phyloP scores from a whole-genome alignment of 2,113 vertebrate genomes.

The Oreocharis arfaki region DNA sequence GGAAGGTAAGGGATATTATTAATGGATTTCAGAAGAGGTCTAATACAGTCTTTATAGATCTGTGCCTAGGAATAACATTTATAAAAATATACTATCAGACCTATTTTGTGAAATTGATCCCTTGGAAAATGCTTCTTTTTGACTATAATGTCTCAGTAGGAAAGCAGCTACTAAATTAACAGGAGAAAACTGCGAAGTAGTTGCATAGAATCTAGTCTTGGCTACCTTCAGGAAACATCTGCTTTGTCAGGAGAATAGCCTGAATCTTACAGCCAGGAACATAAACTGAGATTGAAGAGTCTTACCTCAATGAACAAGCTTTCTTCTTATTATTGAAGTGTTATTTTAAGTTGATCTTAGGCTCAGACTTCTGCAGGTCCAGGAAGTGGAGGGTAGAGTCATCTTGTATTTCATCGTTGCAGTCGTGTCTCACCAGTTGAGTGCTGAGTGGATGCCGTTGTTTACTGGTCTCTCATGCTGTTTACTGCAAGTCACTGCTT shows the following conservation, averaged over 20 bases:
- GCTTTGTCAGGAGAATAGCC: neutral
- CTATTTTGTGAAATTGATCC: neutral
- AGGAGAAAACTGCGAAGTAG: neutral
- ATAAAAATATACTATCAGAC: neutral
- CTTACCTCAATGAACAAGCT: neutral
- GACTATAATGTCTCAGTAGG: neutral
- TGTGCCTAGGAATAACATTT: neutral
- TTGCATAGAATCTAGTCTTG: neutral
- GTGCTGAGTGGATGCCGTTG: neutral
- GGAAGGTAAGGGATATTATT: constrained; percentile 75
- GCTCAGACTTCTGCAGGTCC: neutral
- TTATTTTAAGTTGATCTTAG: neutral
- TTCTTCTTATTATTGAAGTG: neutral
- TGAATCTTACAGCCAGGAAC: neutral
- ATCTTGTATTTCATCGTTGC: neutral
- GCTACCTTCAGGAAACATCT: neutral
- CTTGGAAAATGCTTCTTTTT: neutral
- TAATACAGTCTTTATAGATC: neutral
- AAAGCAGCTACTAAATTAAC: neutral
- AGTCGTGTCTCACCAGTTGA: fast-evolving
- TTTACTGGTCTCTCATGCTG: neutral
- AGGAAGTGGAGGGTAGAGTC: neutral
- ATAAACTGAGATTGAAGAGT: neutral
- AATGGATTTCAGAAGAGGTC: neutral
- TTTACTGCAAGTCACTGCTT: neutral